These are phyloP conservation scores for Vulpes vulpes DNA, from an alignment of 2,113 vertebrate genomes.

Conservation along the genomic window DNA sequence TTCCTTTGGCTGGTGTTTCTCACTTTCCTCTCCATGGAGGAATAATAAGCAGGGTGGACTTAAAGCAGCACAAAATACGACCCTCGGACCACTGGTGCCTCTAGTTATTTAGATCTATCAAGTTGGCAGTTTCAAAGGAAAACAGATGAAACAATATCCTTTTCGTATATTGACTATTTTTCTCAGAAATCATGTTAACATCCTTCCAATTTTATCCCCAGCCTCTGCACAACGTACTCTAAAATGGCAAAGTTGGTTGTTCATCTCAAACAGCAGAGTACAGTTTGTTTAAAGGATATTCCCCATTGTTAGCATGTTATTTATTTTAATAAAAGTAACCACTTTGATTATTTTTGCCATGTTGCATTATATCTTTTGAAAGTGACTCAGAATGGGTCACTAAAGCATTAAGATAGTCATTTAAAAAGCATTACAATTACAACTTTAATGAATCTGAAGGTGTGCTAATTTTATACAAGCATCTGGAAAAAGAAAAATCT, in stretches of 20 bases:
- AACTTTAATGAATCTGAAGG: background rate
- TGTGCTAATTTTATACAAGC: background rate
- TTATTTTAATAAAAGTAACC: conserved; percentile 54
- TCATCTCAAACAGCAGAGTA: background rate
- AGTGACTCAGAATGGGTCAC: background rate
- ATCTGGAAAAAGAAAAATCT: conserved; percentile 5
- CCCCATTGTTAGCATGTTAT: background rate
- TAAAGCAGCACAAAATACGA: background rate
- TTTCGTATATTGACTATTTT: conserved; percentile 49
- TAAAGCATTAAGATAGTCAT: background rate
- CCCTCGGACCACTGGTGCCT: background rate
- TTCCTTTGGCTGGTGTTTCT: background rate
- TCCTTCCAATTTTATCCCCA: background rate
- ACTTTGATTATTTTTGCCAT: conserved; percentile 28
- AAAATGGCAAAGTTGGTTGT: background rate
- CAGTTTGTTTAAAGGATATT: background rate
- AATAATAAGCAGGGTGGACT: background rate
- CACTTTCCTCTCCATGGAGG: background rate
- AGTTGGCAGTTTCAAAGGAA: conserved; percentile 2
- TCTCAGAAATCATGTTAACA: background rate
- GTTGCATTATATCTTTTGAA: background rate
- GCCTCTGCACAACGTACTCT: background rate
- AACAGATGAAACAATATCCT: background rate
- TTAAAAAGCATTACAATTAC: background rate
- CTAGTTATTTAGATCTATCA: background rate